Percentiles rank a stretch among this genome's conserved stretches.
Evolutionary conservation across 1,140 invertebrate species (phyloP).

Genomic region (Nasonia longicornis): DNA sequence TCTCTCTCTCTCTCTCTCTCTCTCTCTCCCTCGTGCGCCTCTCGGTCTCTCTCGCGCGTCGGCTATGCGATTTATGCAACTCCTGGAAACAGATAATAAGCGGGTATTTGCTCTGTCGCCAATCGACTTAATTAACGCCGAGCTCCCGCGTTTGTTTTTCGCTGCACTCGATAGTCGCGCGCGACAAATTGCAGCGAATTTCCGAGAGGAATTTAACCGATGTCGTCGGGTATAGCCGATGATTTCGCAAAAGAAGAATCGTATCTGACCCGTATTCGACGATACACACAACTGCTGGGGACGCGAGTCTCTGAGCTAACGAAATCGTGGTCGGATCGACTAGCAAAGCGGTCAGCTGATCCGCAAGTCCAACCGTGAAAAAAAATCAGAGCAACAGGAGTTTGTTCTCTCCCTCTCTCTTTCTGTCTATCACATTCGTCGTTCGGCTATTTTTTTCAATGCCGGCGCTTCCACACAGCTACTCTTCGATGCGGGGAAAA

Average conservation of each 20-base stretch:
- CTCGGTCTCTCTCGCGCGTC: background rate
- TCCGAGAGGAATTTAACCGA: no score
- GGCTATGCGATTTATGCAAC: slow-evolving; percentile 34
- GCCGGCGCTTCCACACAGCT: background rate
- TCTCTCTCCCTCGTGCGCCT: background rate
- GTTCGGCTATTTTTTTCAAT: background rate
- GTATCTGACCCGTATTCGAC: no score
- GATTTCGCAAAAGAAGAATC: no score
- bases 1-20: background rate
- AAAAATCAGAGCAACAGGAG: slow-evolving; percentile 32
- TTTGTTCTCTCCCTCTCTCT: background rate
- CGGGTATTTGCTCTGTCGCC: slow-evolving; percentile 16
- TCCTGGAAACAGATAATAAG: slow-evolving; percentile 40
- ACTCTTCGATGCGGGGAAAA: slow-evolving; percentile 24
- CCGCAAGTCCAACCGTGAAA: background rate
- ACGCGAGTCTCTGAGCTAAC: no score
- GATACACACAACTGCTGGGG: no score
- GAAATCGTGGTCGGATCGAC: no score
- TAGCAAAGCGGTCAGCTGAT: background rate
- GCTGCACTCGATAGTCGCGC: background rate
- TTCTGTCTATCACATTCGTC: background rate
- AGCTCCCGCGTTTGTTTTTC: background rate
- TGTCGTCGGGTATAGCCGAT: no score
- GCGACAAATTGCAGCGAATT: background rate
- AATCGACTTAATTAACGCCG: slow-evolving; percentile 34